phyloP scores from a whole-genome alignment of 2,888 invertebrate species.

The Lochmaea capreae region DNA sequence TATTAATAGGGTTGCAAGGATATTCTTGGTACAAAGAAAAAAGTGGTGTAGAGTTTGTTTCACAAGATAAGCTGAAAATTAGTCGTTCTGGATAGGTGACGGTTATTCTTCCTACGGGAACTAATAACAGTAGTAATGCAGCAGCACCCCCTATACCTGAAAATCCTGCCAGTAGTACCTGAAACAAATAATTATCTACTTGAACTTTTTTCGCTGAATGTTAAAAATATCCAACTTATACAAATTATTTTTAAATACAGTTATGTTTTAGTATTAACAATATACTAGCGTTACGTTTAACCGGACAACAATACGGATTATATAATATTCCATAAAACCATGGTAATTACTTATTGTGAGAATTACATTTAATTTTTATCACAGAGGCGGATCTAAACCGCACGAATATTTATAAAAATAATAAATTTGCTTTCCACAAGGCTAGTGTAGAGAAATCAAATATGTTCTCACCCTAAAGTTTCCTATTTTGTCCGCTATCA shows the following conservation, averaged over 20 bases:
- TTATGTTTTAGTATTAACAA: conserved; percentile 4
- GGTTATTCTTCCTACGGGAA: conserved; percentile 78
- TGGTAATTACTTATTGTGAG: neutral
- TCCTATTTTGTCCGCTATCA: conserved; percentile 83
- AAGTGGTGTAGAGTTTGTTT: conserved; percentile 50
- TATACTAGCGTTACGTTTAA: neutral
- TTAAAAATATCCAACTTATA: neutral
- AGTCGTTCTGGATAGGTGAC: conserved; percentile 73
- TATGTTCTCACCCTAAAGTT: conserved; percentile 76
- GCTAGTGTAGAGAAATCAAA: neutral
- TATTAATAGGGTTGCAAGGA: conserved; percentile 66
- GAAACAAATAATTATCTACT: conserved; percentile 47
- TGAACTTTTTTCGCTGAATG: neutral
- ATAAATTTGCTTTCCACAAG: neutral
- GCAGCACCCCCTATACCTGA: conserved; percentile 76
- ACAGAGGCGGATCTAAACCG: neutral
- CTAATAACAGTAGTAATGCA: conserved; percentile 75
- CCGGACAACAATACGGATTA: neutral
- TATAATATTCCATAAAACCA: neutral
- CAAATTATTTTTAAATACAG: neutral
- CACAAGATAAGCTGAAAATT: conserved; percentile 72
- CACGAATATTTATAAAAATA: neutral
- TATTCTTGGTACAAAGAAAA: conserved; percentile 67
- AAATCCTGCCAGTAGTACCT: conserved; percentile 77
- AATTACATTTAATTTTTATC: neutral